Evolutionary conservation across 2,888 invertebrate species (phyloP).

Genomic region (Scaeva pyrastri): DNA sequence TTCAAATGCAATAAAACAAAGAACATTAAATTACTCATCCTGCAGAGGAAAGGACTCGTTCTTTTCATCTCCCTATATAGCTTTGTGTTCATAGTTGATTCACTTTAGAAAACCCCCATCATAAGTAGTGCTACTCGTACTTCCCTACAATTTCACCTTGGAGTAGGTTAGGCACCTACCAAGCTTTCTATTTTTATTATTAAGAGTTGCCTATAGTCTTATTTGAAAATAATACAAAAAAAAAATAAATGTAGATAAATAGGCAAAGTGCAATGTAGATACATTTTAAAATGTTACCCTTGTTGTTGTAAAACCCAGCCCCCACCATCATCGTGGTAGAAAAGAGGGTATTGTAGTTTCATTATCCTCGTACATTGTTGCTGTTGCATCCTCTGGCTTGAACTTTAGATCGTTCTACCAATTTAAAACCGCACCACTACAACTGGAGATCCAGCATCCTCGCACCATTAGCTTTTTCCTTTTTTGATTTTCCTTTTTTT

Average conservation of each 20-base stretch:
- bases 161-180: constrained; percentile 30
- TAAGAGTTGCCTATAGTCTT: constrained; percentile 42
- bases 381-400: constrained; percentile 63
- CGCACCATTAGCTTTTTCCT: neutral
- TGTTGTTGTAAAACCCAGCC: no score
- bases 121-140: neutral
- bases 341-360: constrained; percentile 13
- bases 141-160: constrained; percentile 49
- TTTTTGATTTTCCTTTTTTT: neutral
- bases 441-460: constrained; percentile 5
- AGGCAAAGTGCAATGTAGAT: constrained; percentile 41
- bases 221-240: neutral
- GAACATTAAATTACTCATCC: constrained; percentile 30
- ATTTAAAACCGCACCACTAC: constrained; percentile 8
- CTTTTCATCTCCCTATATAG: constrained; percentile 30
- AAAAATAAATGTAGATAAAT: neutral
- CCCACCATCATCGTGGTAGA: no score
- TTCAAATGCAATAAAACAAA: constrained; percentile 36
- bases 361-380: constrained; percentile 24
- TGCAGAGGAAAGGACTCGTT: constrained; percentile 36
- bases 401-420: constrained; percentile 56
- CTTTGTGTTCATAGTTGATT: neutral
- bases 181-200: constrained; percentile 53
- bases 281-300: constrained; percentile 36
- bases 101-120: constrained; percentile 16